Percentiles rank a stretch among this genome's conserved stretches.
Conservation (phyloP, 2,113 vertebrate species). For the Crotalus tigris region DNA sequence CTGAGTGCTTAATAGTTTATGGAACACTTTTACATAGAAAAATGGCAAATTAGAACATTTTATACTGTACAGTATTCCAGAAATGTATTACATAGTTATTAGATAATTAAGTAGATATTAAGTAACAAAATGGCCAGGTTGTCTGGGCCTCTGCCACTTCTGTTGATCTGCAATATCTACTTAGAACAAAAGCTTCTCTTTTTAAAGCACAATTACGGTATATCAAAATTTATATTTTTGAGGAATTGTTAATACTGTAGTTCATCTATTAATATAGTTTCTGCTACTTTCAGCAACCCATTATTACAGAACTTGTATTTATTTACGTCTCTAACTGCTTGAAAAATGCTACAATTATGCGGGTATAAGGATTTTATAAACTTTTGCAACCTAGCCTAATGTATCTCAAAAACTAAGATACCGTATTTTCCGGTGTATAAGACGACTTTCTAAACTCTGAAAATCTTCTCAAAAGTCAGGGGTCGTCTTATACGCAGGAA, state of each 20-base stretch:
- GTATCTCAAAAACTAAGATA: neutral
- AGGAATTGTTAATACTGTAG: neutral
- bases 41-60: neutral
- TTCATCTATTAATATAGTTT: neutral
- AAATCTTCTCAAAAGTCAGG: too few relatives aligned
- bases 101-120: neutral
- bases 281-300: neutral
- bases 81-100: neutral
- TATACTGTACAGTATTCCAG: neutral
- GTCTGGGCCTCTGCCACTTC: neutral
- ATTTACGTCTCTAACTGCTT: neutral
- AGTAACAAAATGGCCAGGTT: neutral
- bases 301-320: neutral
- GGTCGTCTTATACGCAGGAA: too few relatives aligned
- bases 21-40: neutral
- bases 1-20: neutral
- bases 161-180: neutral
- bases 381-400: neutral
- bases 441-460: too few relatives aligned
- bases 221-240: neutral
- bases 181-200: neutral
- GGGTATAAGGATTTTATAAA: neutral
- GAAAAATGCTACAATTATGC: neutral
- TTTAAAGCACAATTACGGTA: neutral
- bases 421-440: too few relatives aligned